Base-by-base conservation (phyloP, 1,140 invertebrate genomes). In the Parapsyche elsis region DNA sequence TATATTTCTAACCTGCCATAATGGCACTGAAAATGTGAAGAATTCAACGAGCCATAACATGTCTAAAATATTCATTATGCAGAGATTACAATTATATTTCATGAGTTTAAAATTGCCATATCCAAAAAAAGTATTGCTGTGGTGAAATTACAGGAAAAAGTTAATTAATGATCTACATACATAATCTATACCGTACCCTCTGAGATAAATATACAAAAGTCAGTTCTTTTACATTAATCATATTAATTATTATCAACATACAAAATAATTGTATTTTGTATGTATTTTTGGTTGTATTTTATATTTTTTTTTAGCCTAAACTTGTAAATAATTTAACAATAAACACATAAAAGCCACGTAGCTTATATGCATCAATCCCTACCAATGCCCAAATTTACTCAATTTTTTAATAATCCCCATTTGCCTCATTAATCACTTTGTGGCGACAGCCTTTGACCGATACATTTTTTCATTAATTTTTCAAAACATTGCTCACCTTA, bases 181-280 rank as follows among this genome's bases (percentile, higher is more conserved):
- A 53, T 67, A 73, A n/a, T 21, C n/a, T 73, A 23, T 46, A 46
- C 14, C 38, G 87, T 88, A 89, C 87, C 87, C 87, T 89, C 88
- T 88, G 88, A 86, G 84, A 88, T 87, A 88, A 87, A 86, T 88
- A 88, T 89, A 89, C 86, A 89, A 88, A 88, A 88, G 88, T 89
- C 88, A 89, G 88, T 89, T 89, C 88, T 83, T 89, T 89, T 89
- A 88, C 87, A 87, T 88, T 86, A 86, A 88, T 88, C 88, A 88
- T 87, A 87, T 30, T n/a, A 30, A 59, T 67, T n/a, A 64, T 76
- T n/a, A 38, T 64, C 38, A 71, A 76, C 46, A 26, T 30, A 45
- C 73, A 49, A 83, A 74, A 80, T 19, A 64, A 80, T 46, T 45
- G 61, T 77, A 70, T 59, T 61, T 12, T 24, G 21, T 59, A n/a